Conservation (phyloP, 92 coral and sea anemone genomes). For the Palythoa caribaeorum region DNA sequence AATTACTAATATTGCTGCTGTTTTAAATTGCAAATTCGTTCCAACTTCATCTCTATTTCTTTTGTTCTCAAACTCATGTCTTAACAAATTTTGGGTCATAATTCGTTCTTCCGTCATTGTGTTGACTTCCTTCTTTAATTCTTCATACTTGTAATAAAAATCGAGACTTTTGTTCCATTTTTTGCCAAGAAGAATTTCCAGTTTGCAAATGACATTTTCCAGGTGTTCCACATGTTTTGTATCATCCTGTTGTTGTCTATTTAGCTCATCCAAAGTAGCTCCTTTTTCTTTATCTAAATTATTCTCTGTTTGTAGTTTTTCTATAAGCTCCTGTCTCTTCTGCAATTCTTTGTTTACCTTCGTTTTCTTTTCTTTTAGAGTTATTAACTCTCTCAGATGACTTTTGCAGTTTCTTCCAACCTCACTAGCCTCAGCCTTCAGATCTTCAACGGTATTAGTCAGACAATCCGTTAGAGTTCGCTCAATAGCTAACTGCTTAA, state of each 20-base stretch:
- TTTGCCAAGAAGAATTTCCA: conserved; percentile 54
- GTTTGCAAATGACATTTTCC: conserved; percentile 58
- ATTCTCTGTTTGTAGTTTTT: conserved; percentile 57
- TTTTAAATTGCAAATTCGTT: conserved; percentile 38
- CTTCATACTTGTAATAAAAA: conserved; percentile 68
- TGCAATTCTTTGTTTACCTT: conserved; percentile 44
- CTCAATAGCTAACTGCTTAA: conserved; percentile 33
- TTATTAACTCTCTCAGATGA: not conserved
- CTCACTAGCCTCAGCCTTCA: not conserved
- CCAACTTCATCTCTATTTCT: conserved; percentile 30
- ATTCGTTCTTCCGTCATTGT: conserved; percentile 63
- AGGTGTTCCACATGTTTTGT: conserved; percentile 46
- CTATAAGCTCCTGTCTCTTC: conserved; percentile 57
- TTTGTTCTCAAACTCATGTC: conserved; percentile 14
- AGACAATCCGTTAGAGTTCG: conserved; percentile 31
- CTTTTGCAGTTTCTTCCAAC: not conserved
- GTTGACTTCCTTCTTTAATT: conserved; percentile 66
- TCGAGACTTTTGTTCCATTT: conserved; percentile 53
- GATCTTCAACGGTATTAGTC: conserved; percentile 17
- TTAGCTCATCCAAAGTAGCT: conserved; percentile 39
- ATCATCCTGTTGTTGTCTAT: conserved; percentile 56
- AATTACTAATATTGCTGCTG: not conserved
- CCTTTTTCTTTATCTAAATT: conserved; percentile 51
- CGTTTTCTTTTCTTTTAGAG: conserved; percentile 49
- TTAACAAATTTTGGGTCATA: conserved; percentile 39